Percentiles rank a stretch among this genome's conserved stretches.
Evolutionary conservation across 2,113 vertebrate species (phyloP).

Genomic region (Pungitius pungitius): DNA sequence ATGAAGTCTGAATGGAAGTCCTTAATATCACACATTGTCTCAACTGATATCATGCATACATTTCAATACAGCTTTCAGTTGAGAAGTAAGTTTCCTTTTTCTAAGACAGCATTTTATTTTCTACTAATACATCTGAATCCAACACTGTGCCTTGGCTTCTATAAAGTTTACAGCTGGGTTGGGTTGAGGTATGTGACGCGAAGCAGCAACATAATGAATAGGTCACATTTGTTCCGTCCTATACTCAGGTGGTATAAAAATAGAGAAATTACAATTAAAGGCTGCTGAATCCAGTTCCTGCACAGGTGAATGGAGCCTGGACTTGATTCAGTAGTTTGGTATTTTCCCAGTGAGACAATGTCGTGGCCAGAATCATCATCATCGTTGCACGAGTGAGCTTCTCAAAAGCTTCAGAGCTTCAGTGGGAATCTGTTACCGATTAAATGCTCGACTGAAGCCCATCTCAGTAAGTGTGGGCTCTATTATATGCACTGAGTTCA

Average conservation of each 20-base stretch:
- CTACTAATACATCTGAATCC: constrained; percentile 35
- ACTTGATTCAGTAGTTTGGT: constrained; percentile 25
- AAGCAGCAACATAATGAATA: constrained; percentile 28
- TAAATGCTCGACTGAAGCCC: constrained; percentile 24
- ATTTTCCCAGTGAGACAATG: constrained; percentile 14
- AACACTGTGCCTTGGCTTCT: constrained; percentile 81
- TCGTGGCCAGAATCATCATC: constrained; percentile 10
- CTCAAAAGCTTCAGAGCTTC: constrained; percentile 37
- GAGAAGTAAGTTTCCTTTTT: constrained; percentile 8
- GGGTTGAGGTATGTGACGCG: constrained; percentile 25
- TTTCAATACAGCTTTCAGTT: constrained; percentile 16
- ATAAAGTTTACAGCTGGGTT: constrained; percentile 36
- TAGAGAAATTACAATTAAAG: not conserved
- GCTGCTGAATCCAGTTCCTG: constrained; percentile 23
- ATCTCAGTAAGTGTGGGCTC: constrained; percentile 9
- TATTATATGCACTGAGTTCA: constrained; percentile 17
- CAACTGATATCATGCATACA: constrained; percentile 4
- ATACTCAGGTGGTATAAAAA: constrained; percentile 58
- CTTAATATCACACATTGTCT: constrained; percentile 17
- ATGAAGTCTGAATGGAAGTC: constrained; percentile 39
- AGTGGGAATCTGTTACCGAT: constrained; percentile 40
- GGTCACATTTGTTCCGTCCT: constrained; percentile 21
- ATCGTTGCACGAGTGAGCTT: not conserved
- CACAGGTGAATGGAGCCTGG: constrained; percentile 5
- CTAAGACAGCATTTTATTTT: not conserved